Evolutionary conservation across 2,888 invertebrate species (phyloP).

Genomic region (Agrotis puta): DNA sequence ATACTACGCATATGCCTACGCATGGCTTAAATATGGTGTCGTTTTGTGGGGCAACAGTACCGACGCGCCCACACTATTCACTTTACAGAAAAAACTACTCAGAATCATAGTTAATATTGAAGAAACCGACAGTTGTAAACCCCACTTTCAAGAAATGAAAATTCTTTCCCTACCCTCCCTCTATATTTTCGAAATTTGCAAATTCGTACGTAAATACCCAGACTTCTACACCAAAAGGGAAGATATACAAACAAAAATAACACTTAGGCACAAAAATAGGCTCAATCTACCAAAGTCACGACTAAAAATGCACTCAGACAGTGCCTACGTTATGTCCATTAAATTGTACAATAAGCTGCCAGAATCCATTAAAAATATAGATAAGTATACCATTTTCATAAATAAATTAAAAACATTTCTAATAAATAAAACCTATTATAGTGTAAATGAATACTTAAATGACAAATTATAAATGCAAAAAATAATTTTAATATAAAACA

Average conservation of each 20-base stretch:
- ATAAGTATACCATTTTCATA: background rate
- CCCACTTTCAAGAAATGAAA: background rate
- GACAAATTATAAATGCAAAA: background rate
- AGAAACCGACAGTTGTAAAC: slow-evolving; percentile 1
- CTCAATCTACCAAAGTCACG: slow-evolving; percentile 2
- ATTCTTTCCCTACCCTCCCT: background rate
- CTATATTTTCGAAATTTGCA: background rate
- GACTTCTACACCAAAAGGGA: slow-evolving; percentile 2
- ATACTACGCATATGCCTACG: background rate
- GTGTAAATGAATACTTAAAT: background rate
- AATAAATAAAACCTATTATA: background rate
- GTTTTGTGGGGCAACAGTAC: background rate
- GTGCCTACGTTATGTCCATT: background rate
- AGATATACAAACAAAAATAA: background rate
- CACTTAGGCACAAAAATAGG: background rate
- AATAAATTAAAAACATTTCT: no score
- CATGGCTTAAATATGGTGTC: background rate
- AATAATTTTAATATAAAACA: background rate
- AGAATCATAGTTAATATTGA: background rate
- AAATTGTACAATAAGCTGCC: background rate
- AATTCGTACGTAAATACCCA: background rate
- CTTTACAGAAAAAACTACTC: background rate
- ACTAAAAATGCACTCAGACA: background rate
- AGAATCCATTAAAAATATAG: background rate
- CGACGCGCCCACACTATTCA: background rate